Conservation (phyloP, 1,140 invertebrate species). For the Tetramorium parvispinum region DNA sequence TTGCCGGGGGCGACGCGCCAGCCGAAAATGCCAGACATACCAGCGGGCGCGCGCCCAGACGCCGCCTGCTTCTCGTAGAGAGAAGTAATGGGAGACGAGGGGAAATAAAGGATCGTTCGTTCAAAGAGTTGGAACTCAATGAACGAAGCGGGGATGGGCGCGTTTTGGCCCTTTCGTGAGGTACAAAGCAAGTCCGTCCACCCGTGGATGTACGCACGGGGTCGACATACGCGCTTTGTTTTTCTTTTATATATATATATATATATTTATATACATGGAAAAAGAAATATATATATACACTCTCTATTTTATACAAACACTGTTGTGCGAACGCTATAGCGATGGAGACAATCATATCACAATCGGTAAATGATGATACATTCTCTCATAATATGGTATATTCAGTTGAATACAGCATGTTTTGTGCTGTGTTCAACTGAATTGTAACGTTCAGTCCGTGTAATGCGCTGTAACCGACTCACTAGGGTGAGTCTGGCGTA, state of each 20-base stretch:
- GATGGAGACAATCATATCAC: background rate
- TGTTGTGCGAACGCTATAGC: background rate
- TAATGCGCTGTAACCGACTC: background rate
- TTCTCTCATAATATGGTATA: background rate
- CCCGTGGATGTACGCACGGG: background rate
- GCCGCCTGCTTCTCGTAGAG: conserved; percentile 80
- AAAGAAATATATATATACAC: no score
- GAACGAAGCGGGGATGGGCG: conserved; percentile 37
- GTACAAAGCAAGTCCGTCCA: background rate
- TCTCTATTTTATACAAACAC: background rate
- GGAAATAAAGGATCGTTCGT: conserved; percentile 47
- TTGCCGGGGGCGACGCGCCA: conserved; percentile 63
- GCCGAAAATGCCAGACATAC: conserved; percentile 84
- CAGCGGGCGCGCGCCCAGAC: conserved; percentile 84
- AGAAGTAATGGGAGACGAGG: conserved; percentile 81
- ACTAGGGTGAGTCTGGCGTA: conserved; percentile 25
- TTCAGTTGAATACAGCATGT: background rate
- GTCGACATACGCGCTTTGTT: background rate
- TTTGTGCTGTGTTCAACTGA: no score
- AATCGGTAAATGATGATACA: background rate
- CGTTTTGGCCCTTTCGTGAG: background rate
- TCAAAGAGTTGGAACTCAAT: conserved; percentile 69
- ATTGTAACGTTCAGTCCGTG: no score
- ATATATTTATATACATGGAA: no score
- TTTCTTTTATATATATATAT: background rate